Evolutionary conservation across 2,888 invertebrate genomes (phyloP).

Genomic region (Neelides folsomi): DNA sequence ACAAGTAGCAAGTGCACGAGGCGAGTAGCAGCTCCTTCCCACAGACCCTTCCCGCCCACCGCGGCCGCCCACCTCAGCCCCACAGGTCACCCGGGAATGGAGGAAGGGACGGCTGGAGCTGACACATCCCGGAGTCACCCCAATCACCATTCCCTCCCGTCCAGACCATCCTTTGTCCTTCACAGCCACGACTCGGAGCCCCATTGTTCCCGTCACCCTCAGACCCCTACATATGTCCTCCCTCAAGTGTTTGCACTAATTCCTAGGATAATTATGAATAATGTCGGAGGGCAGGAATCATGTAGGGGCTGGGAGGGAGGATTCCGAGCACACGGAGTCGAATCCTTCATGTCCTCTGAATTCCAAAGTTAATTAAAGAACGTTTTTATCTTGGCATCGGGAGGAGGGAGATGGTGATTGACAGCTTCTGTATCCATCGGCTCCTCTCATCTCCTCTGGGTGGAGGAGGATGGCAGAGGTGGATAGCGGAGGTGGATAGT

Average conservation of each 20-base stretch:
- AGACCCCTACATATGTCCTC: too few species aligned
- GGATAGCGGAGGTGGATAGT: background rate
- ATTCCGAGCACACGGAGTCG: background rate
- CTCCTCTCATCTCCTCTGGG: too few species aligned
- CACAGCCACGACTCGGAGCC: too few species aligned
- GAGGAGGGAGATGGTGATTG: constrained; percentile 25
- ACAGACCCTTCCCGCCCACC: constrained; percentile 1
- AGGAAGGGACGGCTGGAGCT: background rate
- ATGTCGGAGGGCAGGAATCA: too few species aligned
- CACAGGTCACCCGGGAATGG: constrained; percentile 4
- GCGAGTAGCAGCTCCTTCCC: background rate
- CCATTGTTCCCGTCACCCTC: too few species aligned
- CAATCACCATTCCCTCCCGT: constrained; percentile 2
- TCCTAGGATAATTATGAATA: too few species aligned
- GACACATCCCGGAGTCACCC: constrained; percentile 2
- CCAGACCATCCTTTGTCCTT: too few species aligned
- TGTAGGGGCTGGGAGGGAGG: too few species aligned
- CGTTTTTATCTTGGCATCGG: constrained; percentile 28
- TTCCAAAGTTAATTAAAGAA: constrained; percentile 33
- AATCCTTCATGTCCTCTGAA: constrained; percentile 20
- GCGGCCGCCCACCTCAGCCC: constrained; percentile 3
- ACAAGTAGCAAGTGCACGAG: background rate
- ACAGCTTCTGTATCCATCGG: constrained; percentile 16
- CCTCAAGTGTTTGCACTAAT: too few species aligned
- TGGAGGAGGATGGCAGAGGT: background rate